Evolutionary conservation across 2,797 vertebrate genomes (phyloP).

Genomic region (Lophotriccus pileatus): DNA sequence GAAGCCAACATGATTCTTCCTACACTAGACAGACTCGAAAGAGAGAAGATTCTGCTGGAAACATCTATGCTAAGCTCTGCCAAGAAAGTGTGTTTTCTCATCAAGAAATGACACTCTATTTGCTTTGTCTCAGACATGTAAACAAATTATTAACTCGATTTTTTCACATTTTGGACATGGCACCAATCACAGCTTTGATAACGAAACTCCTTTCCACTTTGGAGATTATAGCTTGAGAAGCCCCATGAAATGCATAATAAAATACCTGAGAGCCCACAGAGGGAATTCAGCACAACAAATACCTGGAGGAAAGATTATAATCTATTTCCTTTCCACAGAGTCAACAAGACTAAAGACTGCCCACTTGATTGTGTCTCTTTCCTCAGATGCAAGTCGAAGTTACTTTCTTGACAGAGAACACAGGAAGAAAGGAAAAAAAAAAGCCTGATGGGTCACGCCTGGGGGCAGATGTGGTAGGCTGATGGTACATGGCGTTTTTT

Average conservation of each 20-base stretch:
- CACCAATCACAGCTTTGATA: background rate
- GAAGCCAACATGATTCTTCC: constrained; percentile 37
- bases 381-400: constrained; percentile 11
- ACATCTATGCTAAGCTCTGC: background rate
- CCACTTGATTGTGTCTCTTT: background rate
- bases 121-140: constrained; percentile 12
- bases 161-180: background rate
- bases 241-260: background rate
- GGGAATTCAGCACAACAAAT: constrained; percentile 29
- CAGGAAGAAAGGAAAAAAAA: background rate
- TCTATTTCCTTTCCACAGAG: constrained; percentile 5
- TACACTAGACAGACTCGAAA: constrained; percentile 14
- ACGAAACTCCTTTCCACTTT: background rate
- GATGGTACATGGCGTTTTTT: background rate
- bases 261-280: background rate
- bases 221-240: background rate
- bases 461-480: background rate
- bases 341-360: constrained; percentile 20
- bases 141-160: background rate
- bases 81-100: constrained; percentile 35
- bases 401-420: constrained; percentile 32
- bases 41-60: constrained; percentile 57
- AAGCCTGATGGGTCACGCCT: background rate
- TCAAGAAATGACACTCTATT: constrained; percentile 15
- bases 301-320: constrained; percentile 47